Percentiles rank a stretch among this genome's conserved stretches.
phyloP scores from a whole-genome alignment of 2,888 invertebrate species.

The Druceiella hillmani region DNA sequence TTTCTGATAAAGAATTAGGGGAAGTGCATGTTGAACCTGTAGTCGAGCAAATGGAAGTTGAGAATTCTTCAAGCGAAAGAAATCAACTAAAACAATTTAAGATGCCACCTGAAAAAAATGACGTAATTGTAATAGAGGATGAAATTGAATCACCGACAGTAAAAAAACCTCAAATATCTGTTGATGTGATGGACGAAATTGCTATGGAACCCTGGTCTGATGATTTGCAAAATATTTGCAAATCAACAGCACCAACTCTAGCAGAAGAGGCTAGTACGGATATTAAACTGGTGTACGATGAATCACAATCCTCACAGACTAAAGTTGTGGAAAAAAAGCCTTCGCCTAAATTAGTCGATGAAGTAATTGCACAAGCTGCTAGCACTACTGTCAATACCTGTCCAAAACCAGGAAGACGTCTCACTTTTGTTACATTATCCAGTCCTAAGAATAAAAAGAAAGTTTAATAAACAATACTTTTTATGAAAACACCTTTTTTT shows the following conservation, averaged over 20 bases:
- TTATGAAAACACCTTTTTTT: too few relatives aligned
- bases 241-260: conserved; percentile 28
- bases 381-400: conserved; percentile 27
- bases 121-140: conserved; percentile 29
- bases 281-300: conserved; percentile 55
- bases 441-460: conserved; percentile 70
- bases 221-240: conserved; percentile 40
- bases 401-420: conserved; percentile 60
- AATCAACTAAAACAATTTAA: conserved; percentile 23
- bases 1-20: conserved; percentile 35
- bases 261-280: conserved; percentile 49
- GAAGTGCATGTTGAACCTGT: conserved; percentile 22
- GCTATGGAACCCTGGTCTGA: conserved; percentile 50
- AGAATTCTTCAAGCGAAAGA: conserved; percentile 24
- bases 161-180: conserved; percentile 32
- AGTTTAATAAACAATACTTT: too few relatives aligned
- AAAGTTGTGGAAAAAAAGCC: conserved; percentile 31
- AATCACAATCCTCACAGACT: conserved; percentile 43
- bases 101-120: conserved; percentile 33
- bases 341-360: neutral
- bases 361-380: conserved; percentile 1
- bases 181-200: conserved; percentile 40
- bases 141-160: conserved; percentile 27
- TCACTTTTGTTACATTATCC: conserved; percentile 69
- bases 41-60: conserved; percentile 33